Conservation (phyloP, 2,888 invertebrate genomes). For the Leptopilina myrica region DNA sequence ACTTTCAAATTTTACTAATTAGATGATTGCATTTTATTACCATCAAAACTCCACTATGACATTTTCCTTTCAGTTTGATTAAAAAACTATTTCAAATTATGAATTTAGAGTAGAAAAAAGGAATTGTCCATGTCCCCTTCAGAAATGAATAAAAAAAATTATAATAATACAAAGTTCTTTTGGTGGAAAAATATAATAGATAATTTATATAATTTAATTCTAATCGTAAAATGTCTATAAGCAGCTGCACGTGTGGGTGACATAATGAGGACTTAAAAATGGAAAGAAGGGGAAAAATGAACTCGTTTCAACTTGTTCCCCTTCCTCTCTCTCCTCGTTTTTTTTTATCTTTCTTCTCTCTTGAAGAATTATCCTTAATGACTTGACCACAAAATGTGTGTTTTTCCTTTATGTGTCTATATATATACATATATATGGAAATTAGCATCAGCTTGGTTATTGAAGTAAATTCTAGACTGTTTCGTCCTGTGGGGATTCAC, state of each 20-base stretch:
- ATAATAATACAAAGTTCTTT: background rate
- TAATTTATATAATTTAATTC: background rate
- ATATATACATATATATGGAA: background rate
- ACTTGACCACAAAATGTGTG: background rate
- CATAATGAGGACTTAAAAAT: slow-evolving; percentile 5
- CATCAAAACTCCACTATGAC: too few species aligned
- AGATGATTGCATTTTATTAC: too few species aligned
- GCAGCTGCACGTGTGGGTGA: background rate
- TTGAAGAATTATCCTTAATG: slow-evolving; percentile 30
- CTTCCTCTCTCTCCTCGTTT: background rate
- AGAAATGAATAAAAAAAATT: background rate
- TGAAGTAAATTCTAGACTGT: slow-evolving; percentile 24
- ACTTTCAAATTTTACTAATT: too few species aligned
- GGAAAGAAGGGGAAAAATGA: background rate
- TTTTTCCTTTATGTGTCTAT: background rate
- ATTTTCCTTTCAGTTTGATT: too few species aligned
- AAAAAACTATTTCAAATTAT: too few species aligned
- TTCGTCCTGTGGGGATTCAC: slow-evolving; percentile 21
- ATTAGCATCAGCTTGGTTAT: slow-evolving; percentile 29
- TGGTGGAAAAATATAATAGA: background rate
- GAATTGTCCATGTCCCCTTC: too few species aligned
- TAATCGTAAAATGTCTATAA: slow-evolving; percentile 5
- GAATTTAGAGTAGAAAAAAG: too few species aligned
- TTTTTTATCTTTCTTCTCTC: too few species aligned
- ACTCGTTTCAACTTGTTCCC: background rate